phyloP scores from a whole-genome alignment of 2,888 invertebrate species.

The Caenorhabditis plicata region DNA sequence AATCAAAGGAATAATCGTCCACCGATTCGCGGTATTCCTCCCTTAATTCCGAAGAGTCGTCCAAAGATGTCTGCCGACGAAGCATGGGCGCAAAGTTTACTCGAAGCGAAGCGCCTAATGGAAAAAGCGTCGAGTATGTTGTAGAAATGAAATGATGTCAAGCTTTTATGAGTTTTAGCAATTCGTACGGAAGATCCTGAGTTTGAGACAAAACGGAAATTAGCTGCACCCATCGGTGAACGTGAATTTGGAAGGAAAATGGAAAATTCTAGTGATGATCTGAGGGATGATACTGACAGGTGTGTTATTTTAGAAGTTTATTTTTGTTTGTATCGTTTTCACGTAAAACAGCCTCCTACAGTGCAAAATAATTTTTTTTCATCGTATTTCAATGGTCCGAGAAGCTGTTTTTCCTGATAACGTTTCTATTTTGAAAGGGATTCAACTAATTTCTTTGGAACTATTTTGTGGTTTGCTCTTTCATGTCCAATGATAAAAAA shows the following conservation, averaged over 20 bases:
- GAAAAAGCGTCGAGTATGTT: background rate
- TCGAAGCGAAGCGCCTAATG: background rate
- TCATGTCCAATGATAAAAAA: too few species aligned
- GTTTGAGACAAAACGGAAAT: conserved; percentile 1
- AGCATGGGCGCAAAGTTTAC: background rate
- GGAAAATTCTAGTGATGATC: background rate
- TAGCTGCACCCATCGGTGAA: conserved; percentile 3
- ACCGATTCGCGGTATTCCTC: background rate
- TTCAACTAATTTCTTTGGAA: too few species aligned
- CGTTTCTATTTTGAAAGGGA: too few species aligned
- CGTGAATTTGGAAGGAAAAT: conserved; percentile 1
- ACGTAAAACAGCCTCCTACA: too few species aligned
- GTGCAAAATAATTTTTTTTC: too few species aligned
- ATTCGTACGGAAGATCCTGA: conserved; percentile 6
- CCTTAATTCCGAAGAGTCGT: background rate
- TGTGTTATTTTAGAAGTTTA: too few species aligned
- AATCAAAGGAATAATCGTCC: background rate
- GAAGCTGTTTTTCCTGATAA: too few species aligned
- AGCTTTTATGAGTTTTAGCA: background rate
- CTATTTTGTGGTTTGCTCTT: too few species aligned
- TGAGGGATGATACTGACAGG: background rate
- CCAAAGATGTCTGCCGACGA: background rate
- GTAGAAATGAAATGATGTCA: background rate
- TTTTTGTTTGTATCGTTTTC: too few species aligned
- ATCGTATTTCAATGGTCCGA: too few species aligned